Conservation (phyloP, 1,140 invertebrate species). For the Acyrthosiphon pisum region DNA sequence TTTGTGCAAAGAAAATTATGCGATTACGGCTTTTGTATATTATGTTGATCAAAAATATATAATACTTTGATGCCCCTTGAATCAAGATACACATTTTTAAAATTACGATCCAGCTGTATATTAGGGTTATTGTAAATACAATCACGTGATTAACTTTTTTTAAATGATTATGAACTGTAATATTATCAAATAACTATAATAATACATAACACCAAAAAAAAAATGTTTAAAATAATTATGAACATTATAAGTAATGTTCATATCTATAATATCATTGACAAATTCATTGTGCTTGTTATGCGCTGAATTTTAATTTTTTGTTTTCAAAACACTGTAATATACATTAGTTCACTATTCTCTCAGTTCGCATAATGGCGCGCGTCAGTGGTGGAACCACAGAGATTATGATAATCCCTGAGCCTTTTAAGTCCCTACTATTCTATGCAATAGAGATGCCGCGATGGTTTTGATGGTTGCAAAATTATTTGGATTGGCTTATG, state of each 20-base stretch:
- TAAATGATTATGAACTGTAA: background rate
- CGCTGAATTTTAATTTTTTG: background rate
- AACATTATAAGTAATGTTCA: background rate
- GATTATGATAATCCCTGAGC: background rate
- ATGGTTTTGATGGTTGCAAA: background rate
- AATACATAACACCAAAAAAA: background rate
- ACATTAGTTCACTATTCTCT: background rate
- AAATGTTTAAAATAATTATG: background rate
- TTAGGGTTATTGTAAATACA: background rate
- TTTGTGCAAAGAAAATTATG: no score
- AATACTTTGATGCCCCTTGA: no score
- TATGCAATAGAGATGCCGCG: background rate
- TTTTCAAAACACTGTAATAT: background rate
- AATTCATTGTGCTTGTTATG: background rate
- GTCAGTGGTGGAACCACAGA: background rate
- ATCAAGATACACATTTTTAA: no score
- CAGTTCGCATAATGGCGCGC: background rate
- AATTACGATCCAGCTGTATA: background rate
- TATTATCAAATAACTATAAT: background rate
- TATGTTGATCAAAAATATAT: no score
- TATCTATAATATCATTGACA: background rate
- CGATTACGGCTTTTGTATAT: no score
- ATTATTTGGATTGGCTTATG: slow-evolving; percentile 29
- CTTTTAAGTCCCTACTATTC: background rate
- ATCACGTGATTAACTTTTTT: background rate